phyloP scores from a whole-genome alignment of 2,888 invertebrate species.

The Timema cristinae region DNA sequence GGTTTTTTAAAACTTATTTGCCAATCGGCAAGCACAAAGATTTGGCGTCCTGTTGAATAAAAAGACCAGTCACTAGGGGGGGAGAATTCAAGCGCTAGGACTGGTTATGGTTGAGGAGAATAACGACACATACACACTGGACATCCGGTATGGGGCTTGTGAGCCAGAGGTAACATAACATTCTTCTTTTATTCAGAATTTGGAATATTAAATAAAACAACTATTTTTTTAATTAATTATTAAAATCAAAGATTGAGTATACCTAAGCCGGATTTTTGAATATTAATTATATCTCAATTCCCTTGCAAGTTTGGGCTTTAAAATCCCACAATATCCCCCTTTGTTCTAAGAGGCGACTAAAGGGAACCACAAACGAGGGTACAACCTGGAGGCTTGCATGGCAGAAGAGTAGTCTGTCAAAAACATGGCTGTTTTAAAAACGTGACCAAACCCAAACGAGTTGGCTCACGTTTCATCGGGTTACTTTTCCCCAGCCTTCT shows the following conservation, averaged over 20 bases:
- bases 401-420: too few relatives aligned
- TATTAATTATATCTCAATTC: too few relatives aligned
- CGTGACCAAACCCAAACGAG: too few relatives aligned
- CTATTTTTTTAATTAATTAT: background rate
- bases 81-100: conserved; percentile 40
- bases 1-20: too few relatives aligned
- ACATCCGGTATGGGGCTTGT: conserved; percentile 35
- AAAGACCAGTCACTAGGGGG: conserved; percentile 55
- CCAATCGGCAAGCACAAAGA: conserved; percentile 52
- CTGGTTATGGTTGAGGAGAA: conserved; percentile 69
- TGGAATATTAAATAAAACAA: background rate
- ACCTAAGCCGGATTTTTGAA: too few relatives aligned
- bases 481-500: too few relatives aligned
- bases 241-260: background rate
- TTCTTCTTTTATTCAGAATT: background rate
- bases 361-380: too few relatives aligned
- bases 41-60: conserved; percentile 65
- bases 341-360: too few relatives aligned
- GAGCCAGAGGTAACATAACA: conserved; percentile 27
- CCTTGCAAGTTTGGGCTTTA: too few relatives aligned
- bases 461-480: too few relatives aligned
- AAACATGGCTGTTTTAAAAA: too few relatives aligned
- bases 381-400: background rate
- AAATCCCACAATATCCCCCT: too few relatives aligned
- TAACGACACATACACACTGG: conserved; percentile 85